phyloP scores from a whole-genome alignment of 2,888 invertebrate species.

The Glyphotaelius pellucidus region DNA sequence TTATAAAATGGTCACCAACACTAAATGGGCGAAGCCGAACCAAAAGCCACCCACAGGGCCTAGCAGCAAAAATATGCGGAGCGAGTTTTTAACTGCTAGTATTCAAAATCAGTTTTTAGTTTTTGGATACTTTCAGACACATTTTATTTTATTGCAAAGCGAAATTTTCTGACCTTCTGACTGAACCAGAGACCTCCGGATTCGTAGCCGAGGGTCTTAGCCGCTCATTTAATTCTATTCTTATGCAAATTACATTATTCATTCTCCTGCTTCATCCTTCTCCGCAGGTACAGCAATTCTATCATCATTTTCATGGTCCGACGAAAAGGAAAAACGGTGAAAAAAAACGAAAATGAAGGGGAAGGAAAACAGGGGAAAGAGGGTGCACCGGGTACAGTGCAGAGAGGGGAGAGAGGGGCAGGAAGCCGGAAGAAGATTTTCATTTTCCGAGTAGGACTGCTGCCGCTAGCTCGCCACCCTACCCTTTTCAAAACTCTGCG shows the following conservation, averaged over 20 bases:
- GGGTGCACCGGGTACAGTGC: not conserved
- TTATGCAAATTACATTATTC: not conserved
- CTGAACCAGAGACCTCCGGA: no score
- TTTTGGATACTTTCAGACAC: no score
- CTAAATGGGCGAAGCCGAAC: no score
- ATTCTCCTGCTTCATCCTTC: not conserved
- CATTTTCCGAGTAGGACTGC: not conserved
- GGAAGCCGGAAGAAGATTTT: conserved; percentile 28
- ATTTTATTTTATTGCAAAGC: no score
- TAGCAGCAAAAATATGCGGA: no score
- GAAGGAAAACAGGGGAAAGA: not conserved
- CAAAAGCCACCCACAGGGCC: no score
- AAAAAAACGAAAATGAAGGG: not conserved
- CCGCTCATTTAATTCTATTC: not conserved
- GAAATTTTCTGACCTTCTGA: no score
- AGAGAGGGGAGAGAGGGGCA: not conserved
- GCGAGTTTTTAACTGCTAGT: no score
- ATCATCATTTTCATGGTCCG: conserved; percentile 18
- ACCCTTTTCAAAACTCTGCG: not conserved
- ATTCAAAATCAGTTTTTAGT: no score
- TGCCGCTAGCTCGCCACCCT: not conserved
- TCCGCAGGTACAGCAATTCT: not conserved
- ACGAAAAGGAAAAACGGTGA: conserved; percentile 2
- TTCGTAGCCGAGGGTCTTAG: no score
- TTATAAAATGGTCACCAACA: no score